Evolutionary conservation across 1,140 invertebrate genomes (phyloP).

Genomic region (Neotoxoptera formosana): DNA sequence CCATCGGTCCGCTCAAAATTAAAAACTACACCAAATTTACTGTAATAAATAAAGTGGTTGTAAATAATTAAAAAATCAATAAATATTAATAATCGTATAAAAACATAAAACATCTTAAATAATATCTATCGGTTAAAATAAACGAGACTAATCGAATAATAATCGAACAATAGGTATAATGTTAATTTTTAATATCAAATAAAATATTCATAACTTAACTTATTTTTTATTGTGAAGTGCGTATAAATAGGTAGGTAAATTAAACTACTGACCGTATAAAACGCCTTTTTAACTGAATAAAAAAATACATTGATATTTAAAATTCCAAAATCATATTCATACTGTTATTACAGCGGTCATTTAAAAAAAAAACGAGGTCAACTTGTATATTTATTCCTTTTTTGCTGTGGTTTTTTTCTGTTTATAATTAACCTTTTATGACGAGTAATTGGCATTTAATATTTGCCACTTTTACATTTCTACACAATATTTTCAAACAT

Average conservation of each 20-base stretch:
- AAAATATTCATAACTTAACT: background rate
- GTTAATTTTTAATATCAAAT: too few species aligned
- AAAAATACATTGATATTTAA: slow-evolving; percentile 23
- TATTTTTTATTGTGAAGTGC: background rate
- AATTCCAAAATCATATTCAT: background rate
- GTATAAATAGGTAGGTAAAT: background rate
- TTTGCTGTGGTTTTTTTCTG: background rate
- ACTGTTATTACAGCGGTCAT: background rate
- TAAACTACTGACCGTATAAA: slow-evolving; percentile 12
- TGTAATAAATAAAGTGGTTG: too few species aligned
- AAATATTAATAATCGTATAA: background rate
- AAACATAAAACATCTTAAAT: too few species aligned
- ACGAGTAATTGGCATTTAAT: background rate
- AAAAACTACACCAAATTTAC: too few species aligned
- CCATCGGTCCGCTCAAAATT: too few species aligned
- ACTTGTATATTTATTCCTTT: background rate
- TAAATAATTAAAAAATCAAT: too few species aligned
- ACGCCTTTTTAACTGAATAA: background rate
- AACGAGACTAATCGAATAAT: too few species aligned
- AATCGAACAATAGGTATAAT: too few species aligned
- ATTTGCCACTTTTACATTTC: background rate
- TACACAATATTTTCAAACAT: background rate
- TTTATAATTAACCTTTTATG: slow-evolving; percentile 14
- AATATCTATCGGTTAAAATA: too few species aligned
- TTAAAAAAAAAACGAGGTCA: background rate